These are phyloP conservation scores for Orthonevra nobilis DNA, from an alignment of 2,888 invertebrate genomes.

Conservation along the genomic window DNA sequence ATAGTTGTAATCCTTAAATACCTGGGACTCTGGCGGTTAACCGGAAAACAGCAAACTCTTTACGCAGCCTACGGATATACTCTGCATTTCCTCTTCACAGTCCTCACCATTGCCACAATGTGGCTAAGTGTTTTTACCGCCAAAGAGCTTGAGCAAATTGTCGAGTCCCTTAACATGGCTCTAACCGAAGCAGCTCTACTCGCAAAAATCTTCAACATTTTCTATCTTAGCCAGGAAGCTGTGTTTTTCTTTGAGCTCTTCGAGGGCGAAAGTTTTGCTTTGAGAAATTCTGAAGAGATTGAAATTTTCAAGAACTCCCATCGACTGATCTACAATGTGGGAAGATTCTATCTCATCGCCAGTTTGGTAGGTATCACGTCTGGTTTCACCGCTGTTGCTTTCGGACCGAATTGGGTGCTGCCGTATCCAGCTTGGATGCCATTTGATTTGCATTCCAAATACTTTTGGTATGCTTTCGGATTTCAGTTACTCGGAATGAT, in stretches of 20 bases:
- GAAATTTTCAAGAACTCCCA: conserved; percentile 67
- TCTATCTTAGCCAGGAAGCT: conserved; percentile 65
- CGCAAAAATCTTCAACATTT: conserved; percentile 74
- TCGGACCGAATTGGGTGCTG: conserved; percentile 71
- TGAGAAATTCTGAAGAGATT: conserved; percentile 60
- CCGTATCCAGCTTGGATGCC: conserved; percentile 75
- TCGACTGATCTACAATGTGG: conserved; percentile 63
- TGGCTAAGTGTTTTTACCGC: conserved; percentile 73
- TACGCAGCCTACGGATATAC: conserved; percentile 36
- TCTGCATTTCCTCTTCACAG: conserved; percentile 73
- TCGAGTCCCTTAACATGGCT: conserved; percentile 75
- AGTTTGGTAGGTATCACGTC: conserved; percentile 41
- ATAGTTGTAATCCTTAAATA: conserved; percentile 4
- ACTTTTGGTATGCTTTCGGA: conserved; percentile 73
- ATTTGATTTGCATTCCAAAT: conserved; percentile 73
- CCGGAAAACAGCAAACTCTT: conserved; percentile 1
- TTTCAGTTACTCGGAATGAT: conserved; percentile 73
- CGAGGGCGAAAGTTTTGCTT: conserved; percentile 26
- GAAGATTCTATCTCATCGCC: conserved; percentile 63
- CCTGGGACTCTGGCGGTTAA: conserved; percentile 33
- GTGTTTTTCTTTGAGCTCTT: conserved; percentile 71
- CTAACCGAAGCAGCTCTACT: conserved; percentile 73
- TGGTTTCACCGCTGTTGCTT: conserved; percentile 50
- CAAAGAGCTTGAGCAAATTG: conserved; percentile 73
- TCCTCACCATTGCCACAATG: conserved; percentile 73